phyloP scores from a whole-genome alignment of 2,797 vertebrate species.

The Anguilla marmorata region DNA sequence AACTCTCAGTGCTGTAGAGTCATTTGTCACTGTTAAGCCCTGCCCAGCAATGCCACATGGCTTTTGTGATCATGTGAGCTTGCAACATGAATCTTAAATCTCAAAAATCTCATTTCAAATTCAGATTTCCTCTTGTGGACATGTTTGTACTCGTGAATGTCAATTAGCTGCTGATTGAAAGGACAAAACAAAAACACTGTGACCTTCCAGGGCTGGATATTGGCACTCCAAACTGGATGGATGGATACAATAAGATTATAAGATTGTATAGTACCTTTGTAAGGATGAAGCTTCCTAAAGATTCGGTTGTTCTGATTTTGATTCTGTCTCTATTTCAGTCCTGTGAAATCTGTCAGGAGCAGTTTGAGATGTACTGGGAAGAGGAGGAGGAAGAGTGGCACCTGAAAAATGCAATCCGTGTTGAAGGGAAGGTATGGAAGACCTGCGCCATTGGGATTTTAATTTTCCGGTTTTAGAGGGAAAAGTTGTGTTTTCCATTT shows the following conservation, averaged over 20 bases:
- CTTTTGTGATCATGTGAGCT: not conserved
- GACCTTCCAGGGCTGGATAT: no score
- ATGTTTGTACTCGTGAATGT: not conserved
- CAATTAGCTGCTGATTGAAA: not conserved
- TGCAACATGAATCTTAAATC: slow-evolving; percentile 3
- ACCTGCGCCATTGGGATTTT: not conserved
- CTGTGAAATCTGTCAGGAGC: slow-evolving; percentile 97
- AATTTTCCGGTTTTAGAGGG: not conserved
- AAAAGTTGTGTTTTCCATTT: not conserved
- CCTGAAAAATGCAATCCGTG: slow-evolving; percentile 90
- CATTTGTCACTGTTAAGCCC: not conserved
- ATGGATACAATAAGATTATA: not conserved
- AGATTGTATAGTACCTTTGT: not conserved
- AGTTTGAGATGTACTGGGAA: slow-evolving; percentile 98
- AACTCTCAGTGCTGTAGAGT: not conserved
- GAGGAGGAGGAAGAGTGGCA: slow-evolving; percentile 99
- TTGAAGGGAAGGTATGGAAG: slow-evolving; percentile 85
- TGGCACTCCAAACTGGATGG: no score
- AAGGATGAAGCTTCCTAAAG: not conserved
- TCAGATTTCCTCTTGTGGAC: not conserved
- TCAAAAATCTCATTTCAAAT: no score
- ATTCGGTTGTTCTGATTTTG: not conserved
- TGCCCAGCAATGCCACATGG: not conserved
- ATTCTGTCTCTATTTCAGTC: slow-evolving; percentile 61
- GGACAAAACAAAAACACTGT: no score